Evolutionary conservation across 2,888 invertebrate genomes (phyloP), one percentile per base, ranked within the genome.

Genomic region (Temnothorax rugatulus): DNA sequence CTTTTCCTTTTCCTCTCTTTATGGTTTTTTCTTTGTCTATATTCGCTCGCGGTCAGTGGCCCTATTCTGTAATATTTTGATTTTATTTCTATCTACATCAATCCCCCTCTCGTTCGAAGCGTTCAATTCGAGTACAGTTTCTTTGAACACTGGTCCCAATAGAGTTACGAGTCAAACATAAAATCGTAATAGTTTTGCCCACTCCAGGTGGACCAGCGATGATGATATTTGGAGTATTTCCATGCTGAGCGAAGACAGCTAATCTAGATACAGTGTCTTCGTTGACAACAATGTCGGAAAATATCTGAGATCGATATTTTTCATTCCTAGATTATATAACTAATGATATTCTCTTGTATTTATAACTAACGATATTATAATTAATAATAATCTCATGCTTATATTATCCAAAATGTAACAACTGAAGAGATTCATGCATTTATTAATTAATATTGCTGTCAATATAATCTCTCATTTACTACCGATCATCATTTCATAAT

Each of bases 91-190:
- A n/a, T n/a, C n/a, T 13, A 99, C 98, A 95, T 99, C 99, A 90
- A 99, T 99, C 59, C 99, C 99, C 93, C 99, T 97, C 93, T 99
- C 99, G 95, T 99, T 99, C 0, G 99, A 99, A 0, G 99, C 99
- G 95, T 99, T 99, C 76, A 99, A 95, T 95, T 99, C 99, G 0
- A 99, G 95, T 4, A 99, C 99, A n/a, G 99, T 99, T 90, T 99
- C 98, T 93, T 97, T 97, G 93, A 97, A 98, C 2, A 97, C 95
- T 2, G 97, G 93, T 0, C 99, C 99, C 0, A 99, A 96, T 52
- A 99, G 95, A 64, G 98, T 97, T n/a, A 82, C 98, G 96, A 0
- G 99, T 99, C 83, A 99, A 95, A 93, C 99, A 99, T 83, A 99
- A 96, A 85, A 99, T 99, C 1, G 99, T 99, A 4, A 99, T 99